phyloP scores from a whole-genome alignment of 1,140 invertebrate genomes.

The Leptonema lineaticorne region DNA sequence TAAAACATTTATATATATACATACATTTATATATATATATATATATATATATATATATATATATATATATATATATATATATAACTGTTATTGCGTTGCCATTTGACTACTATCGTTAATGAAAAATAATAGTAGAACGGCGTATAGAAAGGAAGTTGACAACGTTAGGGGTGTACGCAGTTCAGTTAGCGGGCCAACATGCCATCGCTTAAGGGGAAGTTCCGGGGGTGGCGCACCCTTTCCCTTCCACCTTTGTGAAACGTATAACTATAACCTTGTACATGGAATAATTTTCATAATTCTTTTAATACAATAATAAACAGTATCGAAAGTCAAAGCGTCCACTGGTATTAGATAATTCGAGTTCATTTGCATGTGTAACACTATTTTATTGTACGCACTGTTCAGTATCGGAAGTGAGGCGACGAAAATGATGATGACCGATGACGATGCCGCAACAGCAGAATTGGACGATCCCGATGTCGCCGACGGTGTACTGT shows the following conservation, averaged over 20 bases:
- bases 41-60: not conserved
- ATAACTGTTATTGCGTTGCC: constrained; percentile 2
- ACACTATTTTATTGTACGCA: constrained; percentile 38
- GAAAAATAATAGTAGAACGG: not conserved
- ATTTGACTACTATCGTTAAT: not conserved
- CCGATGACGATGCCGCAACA: not conserved
- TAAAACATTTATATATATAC: no score
- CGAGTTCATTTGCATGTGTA: constrained; percentile 26
- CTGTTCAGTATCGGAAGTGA: constrained; percentile 27
- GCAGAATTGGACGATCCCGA: not conserved
- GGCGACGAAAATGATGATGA: constrained; percentile 18
- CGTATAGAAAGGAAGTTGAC: not conserved
- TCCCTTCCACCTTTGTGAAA: constrained; percentile 21
- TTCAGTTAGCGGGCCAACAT: constrained; percentile 20
- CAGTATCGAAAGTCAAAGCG: constrained; percentile 33
- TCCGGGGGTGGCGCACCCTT: constrained; percentile 7
- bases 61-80: not conserved
- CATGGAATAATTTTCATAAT: constrained; percentile 39
- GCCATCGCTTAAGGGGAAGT: constrained; percentile 20
- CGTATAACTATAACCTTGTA: constrained; percentile 41
- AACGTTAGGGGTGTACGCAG: constrained; percentile 14
- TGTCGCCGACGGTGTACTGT: not conserved
- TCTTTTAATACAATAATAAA: constrained; percentile 33
- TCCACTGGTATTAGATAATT: constrained; percentile 26
- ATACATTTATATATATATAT: no score